Evolutionary conservation across 2,797 vertebrate genomes (phyloP), one percentile per base, ranked within the genome.

Genomic region (Pyrocephalus nanus): DNA sequence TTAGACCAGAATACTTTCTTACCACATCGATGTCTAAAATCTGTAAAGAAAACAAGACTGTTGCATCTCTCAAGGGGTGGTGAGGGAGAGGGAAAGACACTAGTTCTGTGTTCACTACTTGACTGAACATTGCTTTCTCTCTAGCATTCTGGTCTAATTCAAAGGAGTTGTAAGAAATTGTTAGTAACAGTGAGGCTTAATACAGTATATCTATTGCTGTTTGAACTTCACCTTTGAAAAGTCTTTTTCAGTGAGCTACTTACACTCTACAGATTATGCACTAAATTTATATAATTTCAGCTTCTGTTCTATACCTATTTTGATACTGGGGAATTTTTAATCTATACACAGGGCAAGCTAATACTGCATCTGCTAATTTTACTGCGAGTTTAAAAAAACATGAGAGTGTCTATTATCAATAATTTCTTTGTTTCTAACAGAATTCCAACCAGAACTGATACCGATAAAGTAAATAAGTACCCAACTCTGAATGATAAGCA

Each of bases 391-490:
- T 2, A 36, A 83, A 25, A 25, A 88, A 60, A 55, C 18, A 5
- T 14, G 18, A 73, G 13, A 90, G 19, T 38, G 27, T 91, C 15
- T 73, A 12, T 65, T 40, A 51, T 70, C 72, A 93, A 38, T 61
- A 45, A 51, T 76, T 93, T 88, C 83, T 77, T 6, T 88, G 32
- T 86, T 88, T 91, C 66, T 51, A 61, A 92, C 95, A 98, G 97
- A 97, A 97, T 98, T 92, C 92, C 97, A 95, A 77, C 53, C 9
- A 93, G 91, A 96, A 96, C 58, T 50, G 94, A 95, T 94, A 61
- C 38, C n/a, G 94, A 97, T 36, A 96, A 97, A 87, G 92, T 53
- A 83, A 83, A 95, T 90, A 97, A 96, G 42, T 95, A 95, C 47
- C 88, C 96, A 75, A 73, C 78, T 86, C 85, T 95, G 95, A 97